Conservation (phyloP, 1,140 invertebrate genomes). For the Drosophila nasuta region DNA sequence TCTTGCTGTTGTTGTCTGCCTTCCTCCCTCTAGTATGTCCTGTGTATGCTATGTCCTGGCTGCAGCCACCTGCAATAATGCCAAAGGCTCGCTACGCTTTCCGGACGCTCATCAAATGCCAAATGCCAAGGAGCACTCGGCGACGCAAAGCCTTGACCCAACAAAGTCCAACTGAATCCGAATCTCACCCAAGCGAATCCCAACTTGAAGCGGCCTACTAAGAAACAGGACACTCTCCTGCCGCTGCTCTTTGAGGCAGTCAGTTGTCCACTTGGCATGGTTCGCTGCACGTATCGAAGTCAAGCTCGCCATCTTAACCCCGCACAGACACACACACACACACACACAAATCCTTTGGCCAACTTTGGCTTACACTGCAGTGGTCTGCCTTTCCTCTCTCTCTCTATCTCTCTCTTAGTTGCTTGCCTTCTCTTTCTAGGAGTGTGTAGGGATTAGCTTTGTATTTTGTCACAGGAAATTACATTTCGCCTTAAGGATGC, state of each 20-base stretch:
- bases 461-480: constrained; percentile 84
- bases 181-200: constrained; percentile 1
- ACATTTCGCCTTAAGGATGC: constrained; percentile 80
- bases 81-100: constrained; percentile 37
- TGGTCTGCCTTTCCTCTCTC: not conserved
- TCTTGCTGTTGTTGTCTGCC: constrained; percentile 38
- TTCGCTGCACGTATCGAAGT: constrained; percentile 70
- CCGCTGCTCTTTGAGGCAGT: not conserved
- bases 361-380: constrained; percentile 46
- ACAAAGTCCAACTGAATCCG: constrained; percentile 10
- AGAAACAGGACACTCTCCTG: constrained; percentile 12
- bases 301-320: constrained; percentile 26
- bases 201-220: constrained; percentile 17
- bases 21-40: constrained; percentile 8
- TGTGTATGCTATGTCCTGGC: constrained; percentile 22
- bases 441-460: constrained; percentile 76
- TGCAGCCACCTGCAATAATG: constrained; percentile 48
- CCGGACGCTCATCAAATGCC: constrained; percentile 66
- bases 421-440: constrained; percentile 10
- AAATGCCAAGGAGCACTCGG: constrained; percentile 55
- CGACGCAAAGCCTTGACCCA: constrained; percentile 72
- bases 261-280: constrained; percentile 39
- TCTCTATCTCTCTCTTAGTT: constrained; percentile 12
- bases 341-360: constrained; percentile 67
- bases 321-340: constrained; percentile 26